Percentiles rank a stretch among this genome's conserved stretches.
Conservation (phyloP, 1,140 invertebrate genomes). For the Dryas iulia region DNA sequence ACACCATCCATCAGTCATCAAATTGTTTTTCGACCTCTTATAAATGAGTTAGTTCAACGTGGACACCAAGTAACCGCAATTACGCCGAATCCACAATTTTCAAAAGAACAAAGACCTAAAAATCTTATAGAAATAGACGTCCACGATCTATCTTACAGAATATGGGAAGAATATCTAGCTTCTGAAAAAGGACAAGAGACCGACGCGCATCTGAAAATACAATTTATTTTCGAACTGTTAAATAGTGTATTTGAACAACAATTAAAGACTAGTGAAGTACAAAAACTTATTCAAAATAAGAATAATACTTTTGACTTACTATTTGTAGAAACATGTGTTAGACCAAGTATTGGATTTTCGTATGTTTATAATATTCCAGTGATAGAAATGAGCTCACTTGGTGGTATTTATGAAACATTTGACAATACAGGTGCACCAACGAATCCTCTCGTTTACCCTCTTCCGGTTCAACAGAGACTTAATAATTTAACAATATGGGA, state of each 20-base stretch:
- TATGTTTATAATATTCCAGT: constrained; percentile 48
- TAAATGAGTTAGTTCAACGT: constrained; percentile 61
- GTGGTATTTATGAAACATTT: constrained; percentile 28
- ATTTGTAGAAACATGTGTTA: constrained; percentile 38
- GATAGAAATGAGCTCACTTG: constrained; percentile 47
- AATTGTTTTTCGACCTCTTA: constrained; percentile 71
- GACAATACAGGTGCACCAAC: constrained; percentile 28
- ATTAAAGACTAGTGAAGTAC: constrained; percentile 29
- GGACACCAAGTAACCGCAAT: constrained; percentile 76
- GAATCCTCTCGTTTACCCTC: constrained; percentile 32
- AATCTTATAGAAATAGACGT: constrained; percentile 56
- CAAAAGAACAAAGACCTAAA: constrained; percentile 36
- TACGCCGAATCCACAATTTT: constrained; percentile 55
- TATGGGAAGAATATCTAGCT: constrained; percentile 26
- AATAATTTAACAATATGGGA: constrained; percentile 32
- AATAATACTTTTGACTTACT: constrained; percentile 42
- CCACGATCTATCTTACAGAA: constrained; percentile 43
- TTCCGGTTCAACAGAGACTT: constrained; percentile 16
- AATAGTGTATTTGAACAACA: constrained; percentile 32
- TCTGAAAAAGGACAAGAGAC: constrained; percentile 28
- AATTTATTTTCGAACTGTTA: constrained; percentile 16
- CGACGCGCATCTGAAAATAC: constrained; percentile 9
- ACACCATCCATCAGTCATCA: constrained; percentile 81
- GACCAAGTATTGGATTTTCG: constrained; percentile 31
- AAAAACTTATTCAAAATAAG: constrained; percentile 32